Conservation (phyloP, 2,113 vertebrate genomes). For the Bubo bubo region DNA sequence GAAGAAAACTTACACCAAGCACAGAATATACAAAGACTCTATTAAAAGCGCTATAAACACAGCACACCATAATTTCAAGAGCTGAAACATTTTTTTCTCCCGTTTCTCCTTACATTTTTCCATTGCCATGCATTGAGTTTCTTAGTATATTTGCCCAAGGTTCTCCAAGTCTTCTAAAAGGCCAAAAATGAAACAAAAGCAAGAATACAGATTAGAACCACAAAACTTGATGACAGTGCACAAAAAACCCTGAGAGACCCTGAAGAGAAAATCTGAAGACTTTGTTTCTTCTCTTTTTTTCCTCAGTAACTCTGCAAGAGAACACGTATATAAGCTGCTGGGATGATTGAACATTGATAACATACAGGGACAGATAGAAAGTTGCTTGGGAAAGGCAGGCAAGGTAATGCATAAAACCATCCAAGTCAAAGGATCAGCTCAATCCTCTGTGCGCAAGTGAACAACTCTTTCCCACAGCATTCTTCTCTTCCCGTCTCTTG, state of each 20-base stretch:
- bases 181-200: constrained; percentile 6
- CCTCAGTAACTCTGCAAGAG: neutral
- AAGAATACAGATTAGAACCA: neutral
- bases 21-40: neutral
- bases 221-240: neutral
- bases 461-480: neutral
- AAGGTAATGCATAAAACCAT: neutral
- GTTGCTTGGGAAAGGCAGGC: constrained; percentile 7
- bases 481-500: neutral
- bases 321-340: neutral
- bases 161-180: constrained; percentile 9
- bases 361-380: neutral
- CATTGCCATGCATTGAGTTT: neutral
- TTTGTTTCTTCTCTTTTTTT: neutral
- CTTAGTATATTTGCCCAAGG: constrained; percentile 6
- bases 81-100: neutral
- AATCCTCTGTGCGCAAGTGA: neutral
- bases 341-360: neutral
- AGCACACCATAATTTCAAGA: constrained; percentile 19
- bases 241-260: neutral
- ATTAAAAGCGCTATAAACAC: neutral
- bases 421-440: neutral
- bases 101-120: constrained; percentile 6
- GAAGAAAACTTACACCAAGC: constrained; percentile 40
- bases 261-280: neutral